Evolutionary conservation across 2,113 vertebrate genomes (phyloP), one percentile per base, ranked within the genome.

Genomic region (Pomatorhinus ruficollis): DNA sequence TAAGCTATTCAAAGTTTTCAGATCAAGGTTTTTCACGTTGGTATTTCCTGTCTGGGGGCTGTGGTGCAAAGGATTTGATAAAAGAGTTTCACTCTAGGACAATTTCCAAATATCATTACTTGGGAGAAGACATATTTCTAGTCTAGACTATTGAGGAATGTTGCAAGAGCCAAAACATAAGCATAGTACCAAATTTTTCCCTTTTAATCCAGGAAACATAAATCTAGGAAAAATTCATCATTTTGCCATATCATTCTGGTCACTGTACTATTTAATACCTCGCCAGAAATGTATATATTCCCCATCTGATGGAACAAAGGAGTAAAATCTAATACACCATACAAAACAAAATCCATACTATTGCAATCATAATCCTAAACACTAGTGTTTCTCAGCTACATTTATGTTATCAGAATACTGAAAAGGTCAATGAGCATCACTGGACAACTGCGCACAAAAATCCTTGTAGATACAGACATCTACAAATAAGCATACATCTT

Each of bases 1-100:
- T 42, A 87, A 96, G 63, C 9, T 53, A 94, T 80, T 94, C 90
- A 95, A 94, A 91, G 77, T 87, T 97, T 97, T 97, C 77, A 60
- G 93, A 94, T 97, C 39, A 97, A 96, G 64, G 70, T 87, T 84
- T 85, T 92, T 92, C 72, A 53, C 47, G 63, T 78, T 89, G 95
- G 93, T 92, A 95, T 96, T 97, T 97, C 95, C 89, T 89, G 77
- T 83, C 81, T 68, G 77, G 90, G 74, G 77, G 19, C 52, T 92
- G 49, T 49, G 89, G 25, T 87, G 77, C 16, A 70, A 79, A 65
- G 49, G 13, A 84, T 92, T 93, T 97, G 96, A 97, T 87, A 93
- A 92, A 96, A 39, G 31, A 94, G 84, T 95, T 97, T 96, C 15
- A 84, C 80, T 91, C 95, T 79, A 86, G 66, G 65, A 64, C 63